These are phyloP conservation scores for Campylomormyrus tamandua DNA, from an alignment of 2,113 vertebrate species.

Conservation along the genomic window DNA sequence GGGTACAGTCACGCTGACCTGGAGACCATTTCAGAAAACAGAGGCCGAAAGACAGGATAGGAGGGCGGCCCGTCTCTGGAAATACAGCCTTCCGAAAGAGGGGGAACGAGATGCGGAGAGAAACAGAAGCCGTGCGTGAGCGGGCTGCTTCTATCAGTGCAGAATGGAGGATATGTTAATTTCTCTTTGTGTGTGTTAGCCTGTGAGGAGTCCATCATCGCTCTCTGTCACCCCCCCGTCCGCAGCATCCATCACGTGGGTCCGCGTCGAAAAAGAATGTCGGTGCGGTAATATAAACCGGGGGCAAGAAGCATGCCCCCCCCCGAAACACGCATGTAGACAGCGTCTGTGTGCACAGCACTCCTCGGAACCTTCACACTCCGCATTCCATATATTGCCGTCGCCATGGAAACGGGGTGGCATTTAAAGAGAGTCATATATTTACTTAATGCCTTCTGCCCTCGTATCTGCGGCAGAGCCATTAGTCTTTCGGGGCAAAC, in stretches of 20 bases:
- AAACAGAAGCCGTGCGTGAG: background rate
- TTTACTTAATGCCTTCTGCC: conserved; percentile 45
- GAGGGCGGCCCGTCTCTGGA: background rate
- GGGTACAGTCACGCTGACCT: background rate
- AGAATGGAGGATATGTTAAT: conserved; percentile 2
- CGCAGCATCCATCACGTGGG: conserved; percentile 23
- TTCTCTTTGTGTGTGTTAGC: background rate
- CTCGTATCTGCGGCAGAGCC: conserved; percentile 40
- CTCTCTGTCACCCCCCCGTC: conserved; percentile 8
- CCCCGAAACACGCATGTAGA: conserved; percentile 19
- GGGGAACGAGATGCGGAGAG: background rate
- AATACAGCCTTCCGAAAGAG: background rate
- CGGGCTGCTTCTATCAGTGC: background rate
- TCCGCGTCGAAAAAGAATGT: conserved; percentile 11
- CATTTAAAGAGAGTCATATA: conserved; percentile 49
- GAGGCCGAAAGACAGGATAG: background rate
- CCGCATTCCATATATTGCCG: conserved; percentile 27
- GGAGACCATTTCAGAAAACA: background rate
- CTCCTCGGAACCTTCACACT: conserved; percentile 13
- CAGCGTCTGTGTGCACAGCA: conserved; percentile 8
- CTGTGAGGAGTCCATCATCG: background rate
- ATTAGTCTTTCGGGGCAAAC: conserved; percentile 45
- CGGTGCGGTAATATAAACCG: conserved; percentile 26
- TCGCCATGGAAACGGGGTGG: conserved; percentile 39
- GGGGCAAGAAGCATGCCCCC: conserved; percentile 10